Percentiles rank a stretch among this genome's conserved stretches.
Evolutionary conservation across 1,140 invertebrate species (phyloP).

Genomic region (Leptinotarsa lineolata): DNA sequence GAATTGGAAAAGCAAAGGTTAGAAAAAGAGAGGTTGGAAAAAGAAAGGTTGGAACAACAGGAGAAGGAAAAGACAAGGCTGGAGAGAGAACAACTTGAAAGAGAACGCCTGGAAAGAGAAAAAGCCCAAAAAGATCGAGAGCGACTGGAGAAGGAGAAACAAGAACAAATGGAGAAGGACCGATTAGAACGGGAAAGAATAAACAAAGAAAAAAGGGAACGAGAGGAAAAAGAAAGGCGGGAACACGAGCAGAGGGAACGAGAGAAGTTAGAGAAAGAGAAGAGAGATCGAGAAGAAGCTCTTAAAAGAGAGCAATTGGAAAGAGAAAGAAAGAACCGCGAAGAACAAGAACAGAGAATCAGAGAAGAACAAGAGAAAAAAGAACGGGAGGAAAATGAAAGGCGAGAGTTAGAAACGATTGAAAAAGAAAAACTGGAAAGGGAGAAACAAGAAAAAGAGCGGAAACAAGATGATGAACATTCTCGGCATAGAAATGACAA

Average conservation of each 20-base stretch:
- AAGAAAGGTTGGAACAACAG: conserved; percentile 46
- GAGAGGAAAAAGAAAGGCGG: conserved; percentile 46
- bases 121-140: conserved; percentile 48
- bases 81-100: conserved; percentile 47
- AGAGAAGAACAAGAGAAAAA: conserved; percentile 53
- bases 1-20: conserved; percentile 51
- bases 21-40: conserved; percentile 53
- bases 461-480: conserved; percentile 49
- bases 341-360: conserved; percentile 57
- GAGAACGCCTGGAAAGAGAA: conserved; percentile 43
- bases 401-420: conserved; percentile 51
- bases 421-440: conserved; percentile 47
- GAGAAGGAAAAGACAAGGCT: conserved; percentile 51
- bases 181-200: conserved; percentile 42
- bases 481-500: conserved; percentile 50
- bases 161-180: conserved; percentile 50
- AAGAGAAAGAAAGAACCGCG: conserved; percentile 49
- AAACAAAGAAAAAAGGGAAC: conserved; percentile 47
- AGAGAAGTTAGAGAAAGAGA: conserved; percentile 51
- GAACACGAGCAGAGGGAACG: conserved; percentile 50
- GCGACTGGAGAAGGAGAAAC: conserved; percentile 43
- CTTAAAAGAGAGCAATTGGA: conserved; percentile 49
- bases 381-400: conserved; percentile 52
- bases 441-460: conserved; percentile 41
- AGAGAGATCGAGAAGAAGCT: conserved; percentile 49